phyloP scores from a whole-genome alignment of 2,113 vertebrate genomes.

The Procavia capensis region DNA sequence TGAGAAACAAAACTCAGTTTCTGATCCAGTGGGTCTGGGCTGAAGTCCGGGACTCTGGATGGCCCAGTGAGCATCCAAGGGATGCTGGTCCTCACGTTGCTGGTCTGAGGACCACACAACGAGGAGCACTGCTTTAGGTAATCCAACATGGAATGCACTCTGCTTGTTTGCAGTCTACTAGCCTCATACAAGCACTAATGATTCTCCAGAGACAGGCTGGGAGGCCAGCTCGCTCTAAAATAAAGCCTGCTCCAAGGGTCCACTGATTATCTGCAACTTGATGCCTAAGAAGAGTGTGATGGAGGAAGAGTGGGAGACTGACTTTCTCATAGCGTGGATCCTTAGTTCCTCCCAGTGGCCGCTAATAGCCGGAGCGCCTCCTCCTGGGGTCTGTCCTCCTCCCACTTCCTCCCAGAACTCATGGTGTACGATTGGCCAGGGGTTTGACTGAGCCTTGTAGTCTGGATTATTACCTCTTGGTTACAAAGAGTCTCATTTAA shows the following conservation, averaged over 20 bases:
- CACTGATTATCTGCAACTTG: background rate
- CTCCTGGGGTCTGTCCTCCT: background rate
- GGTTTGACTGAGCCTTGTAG: background rate
- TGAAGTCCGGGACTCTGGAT: background rate
- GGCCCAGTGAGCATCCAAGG: background rate
- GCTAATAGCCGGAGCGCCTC: background rate
- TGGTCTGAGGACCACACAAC: background rate
- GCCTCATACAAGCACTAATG: background rate
- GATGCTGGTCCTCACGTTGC: background rate
- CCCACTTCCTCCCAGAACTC: background rate
- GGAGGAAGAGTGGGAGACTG: background rate
- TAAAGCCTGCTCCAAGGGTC: background rate
- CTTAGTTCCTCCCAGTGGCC: background rate
- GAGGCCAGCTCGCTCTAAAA: background rate
- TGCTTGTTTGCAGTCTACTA: background rate
- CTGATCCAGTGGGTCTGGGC: background rate
- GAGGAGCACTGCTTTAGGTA: background rate
- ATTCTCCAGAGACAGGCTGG: background rate
- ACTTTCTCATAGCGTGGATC: background rate
- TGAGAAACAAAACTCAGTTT: too few species aligned
- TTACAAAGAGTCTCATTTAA: background rate
- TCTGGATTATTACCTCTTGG: background rate
- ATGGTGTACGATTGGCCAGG: background rate
- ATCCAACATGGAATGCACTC: background rate
- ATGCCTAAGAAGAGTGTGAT: background rate